Conservation (phyloP, 1,140 invertebrate genomes). For the Penaeus indicus region DNA sequence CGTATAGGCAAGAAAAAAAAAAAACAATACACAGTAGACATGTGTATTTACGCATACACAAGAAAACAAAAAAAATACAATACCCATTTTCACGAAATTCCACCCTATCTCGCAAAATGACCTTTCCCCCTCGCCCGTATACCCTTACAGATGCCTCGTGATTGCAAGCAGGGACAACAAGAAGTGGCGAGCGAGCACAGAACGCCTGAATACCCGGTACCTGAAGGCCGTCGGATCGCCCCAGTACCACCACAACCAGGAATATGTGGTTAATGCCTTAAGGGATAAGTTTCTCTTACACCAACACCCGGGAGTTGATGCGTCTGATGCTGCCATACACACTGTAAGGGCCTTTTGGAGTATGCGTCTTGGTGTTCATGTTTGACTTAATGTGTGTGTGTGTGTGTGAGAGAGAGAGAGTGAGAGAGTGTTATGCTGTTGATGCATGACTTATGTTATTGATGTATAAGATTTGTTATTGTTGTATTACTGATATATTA, state of each 20-base stretch:
- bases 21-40: no score
- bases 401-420: no score
- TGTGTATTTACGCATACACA: no score
- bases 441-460: no score
- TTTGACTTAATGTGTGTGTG: neutral
- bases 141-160: constrained; percentile 40
- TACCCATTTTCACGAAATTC: no score
- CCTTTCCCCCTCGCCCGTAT: no score
- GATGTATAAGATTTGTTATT: no score
- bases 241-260: constrained; percentile 47
- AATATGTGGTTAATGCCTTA: constrained; percentile 57
- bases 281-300: constrained; percentile 33
- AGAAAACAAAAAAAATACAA: no score
- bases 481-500: no score
- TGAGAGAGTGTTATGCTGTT: no score
- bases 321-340: constrained; percentile 38
- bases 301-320: constrained; percentile 6
- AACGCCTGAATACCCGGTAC: constrained; percentile 40
- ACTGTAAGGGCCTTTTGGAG: neutral
- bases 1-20: no score
- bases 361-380: neutral
- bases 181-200: constrained; percentile 33
- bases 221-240: neutral
- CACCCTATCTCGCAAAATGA: no score
- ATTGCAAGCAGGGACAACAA: constrained; percentile 24